Conservation (phyloP, 2,888 invertebrate species). For the Amblyjoppa fuscipennis region DNA sequence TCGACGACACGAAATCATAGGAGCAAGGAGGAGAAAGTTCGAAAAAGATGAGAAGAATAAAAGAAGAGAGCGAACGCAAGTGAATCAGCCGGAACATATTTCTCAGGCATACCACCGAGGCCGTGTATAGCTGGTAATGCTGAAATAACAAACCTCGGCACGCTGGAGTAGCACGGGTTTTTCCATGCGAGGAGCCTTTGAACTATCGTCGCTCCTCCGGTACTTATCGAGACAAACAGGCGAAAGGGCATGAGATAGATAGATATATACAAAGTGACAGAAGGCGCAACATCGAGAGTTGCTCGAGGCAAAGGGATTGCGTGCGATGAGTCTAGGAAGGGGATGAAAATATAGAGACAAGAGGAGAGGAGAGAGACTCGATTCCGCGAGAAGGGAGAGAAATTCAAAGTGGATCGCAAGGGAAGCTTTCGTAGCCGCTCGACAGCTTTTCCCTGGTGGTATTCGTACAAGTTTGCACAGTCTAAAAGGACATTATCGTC, state of each 20-base stretch:
- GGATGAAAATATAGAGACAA: constrained; percentile 28
- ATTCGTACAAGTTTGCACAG: constrained; percentile 58
- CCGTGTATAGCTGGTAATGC: constrained; percentile 72
- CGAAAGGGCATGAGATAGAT: constrained; percentile 47
- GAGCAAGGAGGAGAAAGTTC: constrained; percentile 6
- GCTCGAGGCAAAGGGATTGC: constrained; percentile 25
- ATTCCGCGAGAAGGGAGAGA: constrained; percentile 36
- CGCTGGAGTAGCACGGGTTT: constrained; percentile 43
- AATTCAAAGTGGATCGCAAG: constrained; percentile 28
- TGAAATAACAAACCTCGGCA: constrained; percentile 79
- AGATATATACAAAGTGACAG: background rate
- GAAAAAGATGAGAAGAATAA: constrained; percentile 14
- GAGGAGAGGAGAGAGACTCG: constrained; percentile 15
- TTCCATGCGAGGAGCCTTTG: constrained; percentile 72
- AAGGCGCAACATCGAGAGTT: constrained; percentile 40
- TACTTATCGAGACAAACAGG: constrained; percentile 76
- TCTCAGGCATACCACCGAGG: constrained; percentile 68
- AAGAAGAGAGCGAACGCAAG: constrained; percentile 3
- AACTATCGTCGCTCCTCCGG: constrained; percentile 73
- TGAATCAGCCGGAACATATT: constrained; percentile 72
- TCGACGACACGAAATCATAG: background rate
- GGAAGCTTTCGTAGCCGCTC: constrained; percentile 25
- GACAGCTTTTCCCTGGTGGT: constrained; percentile 42
- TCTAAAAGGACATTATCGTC: constrained; percentile 59
- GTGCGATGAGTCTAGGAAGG: background rate